These are phyloP conservation scores for Thalassarche chlororhynchos DNA, from an alignment of 2,113 vertebrate species.

Conservation along the genomic window DNA sequence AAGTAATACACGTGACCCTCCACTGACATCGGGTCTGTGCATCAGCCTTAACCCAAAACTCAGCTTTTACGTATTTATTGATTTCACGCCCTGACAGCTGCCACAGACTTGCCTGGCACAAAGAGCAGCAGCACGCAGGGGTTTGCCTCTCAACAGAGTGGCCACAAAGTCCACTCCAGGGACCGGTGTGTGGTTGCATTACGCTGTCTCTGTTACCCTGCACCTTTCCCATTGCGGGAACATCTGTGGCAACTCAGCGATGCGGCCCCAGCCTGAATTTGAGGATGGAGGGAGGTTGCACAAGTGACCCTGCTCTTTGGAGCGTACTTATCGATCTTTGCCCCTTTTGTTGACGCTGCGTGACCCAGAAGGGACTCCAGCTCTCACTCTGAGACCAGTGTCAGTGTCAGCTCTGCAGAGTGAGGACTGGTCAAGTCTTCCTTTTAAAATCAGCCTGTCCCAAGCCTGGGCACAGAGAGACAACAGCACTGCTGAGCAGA, in stretches of 20 bases:
- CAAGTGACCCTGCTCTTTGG: slow-evolving; percentile 56
- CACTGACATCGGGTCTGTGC: background rate
- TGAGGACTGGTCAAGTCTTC: background rate
- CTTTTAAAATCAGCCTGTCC: slow-evolving; percentile 16
- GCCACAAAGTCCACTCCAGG: background rate
- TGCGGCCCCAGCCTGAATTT: background rate
- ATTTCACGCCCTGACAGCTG: background rate
- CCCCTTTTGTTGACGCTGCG: background rate
- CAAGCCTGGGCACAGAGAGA: slow-evolving; percentile 14
- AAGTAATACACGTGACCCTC: background rate
- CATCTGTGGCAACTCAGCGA: background rate
- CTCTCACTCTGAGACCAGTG: background rate
- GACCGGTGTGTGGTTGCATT: background rate
- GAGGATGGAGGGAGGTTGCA: background rate
- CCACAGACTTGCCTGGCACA: background rate
- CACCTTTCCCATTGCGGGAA: background rate
- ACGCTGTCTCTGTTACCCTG: background rate
- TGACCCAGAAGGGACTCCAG: background rate
- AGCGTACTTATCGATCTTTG: slow-evolving; percentile 5
- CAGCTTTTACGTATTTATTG: background rate
- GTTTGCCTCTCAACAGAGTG: background rate
- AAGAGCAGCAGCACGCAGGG: background rate
- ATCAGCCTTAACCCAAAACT: background rate
- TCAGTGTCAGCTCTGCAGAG: slow-evolving; percentile 19
- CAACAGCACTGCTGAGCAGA: slow-evolving; percentile 45